phyloP scores from a whole-genome alignment of 2,113 vertebrate species.

The Trichomycterus rosablanca region DNA sequence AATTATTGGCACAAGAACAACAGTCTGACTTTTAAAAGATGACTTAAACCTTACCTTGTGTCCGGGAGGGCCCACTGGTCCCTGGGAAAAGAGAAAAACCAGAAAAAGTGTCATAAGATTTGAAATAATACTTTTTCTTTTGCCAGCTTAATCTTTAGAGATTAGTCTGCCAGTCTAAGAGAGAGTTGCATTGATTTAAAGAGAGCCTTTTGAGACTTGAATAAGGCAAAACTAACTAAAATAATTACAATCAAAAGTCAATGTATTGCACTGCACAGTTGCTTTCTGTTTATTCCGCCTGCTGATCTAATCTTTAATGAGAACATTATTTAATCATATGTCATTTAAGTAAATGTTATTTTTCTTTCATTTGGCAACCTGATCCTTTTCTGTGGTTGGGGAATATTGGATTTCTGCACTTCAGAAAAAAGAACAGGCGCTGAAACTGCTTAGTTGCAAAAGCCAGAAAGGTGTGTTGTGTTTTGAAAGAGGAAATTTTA shows the following conservation, averaged over 20 bases:
- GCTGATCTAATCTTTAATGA: slow-evolving; percentile 46
- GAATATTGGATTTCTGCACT: no score
- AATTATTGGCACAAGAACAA: slow-evolving; percentile 5
- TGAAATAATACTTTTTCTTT: slow-evolving; percentile 65
- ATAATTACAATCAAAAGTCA: no score
- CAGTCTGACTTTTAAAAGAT: slow-evolving; percentile 6
- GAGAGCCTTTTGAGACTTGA: slow-evolving; percentile 49
- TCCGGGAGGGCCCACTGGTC: slow-evolving; percentile 87
- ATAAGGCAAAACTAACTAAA: slow-evolving; percentile 43
- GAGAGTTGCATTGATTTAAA: slow-evolving; percentile 51
- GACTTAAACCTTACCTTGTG: slow-evolving; percentile 76
- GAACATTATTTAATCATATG: slow-evolving; percentile 39
- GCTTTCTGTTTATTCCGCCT: slow-evolving; percentile 38
- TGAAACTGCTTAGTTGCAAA: no score
- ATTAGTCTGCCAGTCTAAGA: slow-evolving; percentile 52
- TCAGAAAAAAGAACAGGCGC: no score
- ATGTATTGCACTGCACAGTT: slow-evolving; percentile 19
- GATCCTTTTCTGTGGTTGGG: no score
- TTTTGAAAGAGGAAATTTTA: no score
- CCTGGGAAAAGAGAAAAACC: slow-evolving; percentile 66
- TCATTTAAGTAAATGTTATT: slow-evolving; percentile 20
- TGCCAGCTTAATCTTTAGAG: slow-evolving; percentile 57
- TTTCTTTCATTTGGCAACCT: neutral
- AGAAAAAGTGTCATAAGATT: slow-evolving; percentile 52
- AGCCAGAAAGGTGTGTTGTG: no score